Evolutionary conservation across 2,888 invertebrate species (phyloP).

Genomic region (Drosophila incognita): DNA sequence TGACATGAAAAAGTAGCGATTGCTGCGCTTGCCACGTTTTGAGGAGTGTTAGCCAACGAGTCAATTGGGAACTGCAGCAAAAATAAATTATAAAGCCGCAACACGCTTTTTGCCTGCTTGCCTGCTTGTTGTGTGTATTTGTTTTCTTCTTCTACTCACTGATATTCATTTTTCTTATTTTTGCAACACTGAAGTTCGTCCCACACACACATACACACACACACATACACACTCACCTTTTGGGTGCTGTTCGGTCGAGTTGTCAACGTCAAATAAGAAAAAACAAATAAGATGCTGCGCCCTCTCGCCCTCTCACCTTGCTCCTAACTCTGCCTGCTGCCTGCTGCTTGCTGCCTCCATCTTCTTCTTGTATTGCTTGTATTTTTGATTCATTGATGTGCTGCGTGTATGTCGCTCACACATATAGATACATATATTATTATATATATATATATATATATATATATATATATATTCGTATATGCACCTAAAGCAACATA

Average conservation of each 20-base stretch:
- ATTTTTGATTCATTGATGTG: conserved; percentile 79
- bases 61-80: conserved; percentile 73
- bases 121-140: conserved; percentile 1
- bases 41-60: conserved; percentile 75
- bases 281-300: conserved; percentile 58
- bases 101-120: conserved; percentile 3
- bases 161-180: conserved; percentile 9
- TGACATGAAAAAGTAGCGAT: neutral
- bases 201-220: conserved; percentile 64
- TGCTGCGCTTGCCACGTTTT: conserved; percentile 45
- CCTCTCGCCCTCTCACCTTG: conserved; percentile 58
- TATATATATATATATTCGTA: conserved; percentile 1
- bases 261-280: conserved; percentile 65
- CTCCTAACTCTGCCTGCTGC: conserved; percentile 10
- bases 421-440: neutral
- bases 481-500: conserved; percentile 47
- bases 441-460: neutral
- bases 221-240: conserved; percentile 43
- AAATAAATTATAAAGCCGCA: conserved; percentile 24
- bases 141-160: conserved; percentile 4
- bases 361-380: conserved; percentile 36
- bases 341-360: conserved; percentile 1
- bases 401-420: conserved; percentile 72
- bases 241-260: conserved; percentile 51
- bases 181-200: conserved; percentile 67